Percentiles rank a stretch among this genome's conserved stretches.
Conservation (phyloP, 1,140 invertebrate genomes). For the Bathynomus jamesi region DNA sequence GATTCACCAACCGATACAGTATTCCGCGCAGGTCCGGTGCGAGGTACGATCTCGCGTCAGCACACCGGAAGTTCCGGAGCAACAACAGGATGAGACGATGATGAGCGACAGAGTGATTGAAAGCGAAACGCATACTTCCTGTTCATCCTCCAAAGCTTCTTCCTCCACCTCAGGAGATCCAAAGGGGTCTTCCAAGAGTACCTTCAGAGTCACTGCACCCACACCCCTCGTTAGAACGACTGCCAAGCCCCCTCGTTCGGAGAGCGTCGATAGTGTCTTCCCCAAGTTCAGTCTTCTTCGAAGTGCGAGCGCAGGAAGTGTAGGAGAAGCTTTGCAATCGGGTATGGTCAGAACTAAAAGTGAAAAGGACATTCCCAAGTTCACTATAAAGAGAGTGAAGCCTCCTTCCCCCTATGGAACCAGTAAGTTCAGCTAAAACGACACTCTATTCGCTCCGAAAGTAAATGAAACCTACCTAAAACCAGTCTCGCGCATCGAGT, state of each 20-base stretch:
- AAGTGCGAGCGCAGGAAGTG: constrained; percentile 34
- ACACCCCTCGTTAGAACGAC: constrained; percentile 13
- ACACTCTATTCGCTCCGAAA: too few species aligned
- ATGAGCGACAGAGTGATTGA: constrained; percentile 10
- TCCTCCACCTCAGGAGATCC: constrained; percentile 4
- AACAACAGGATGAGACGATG: background rate
- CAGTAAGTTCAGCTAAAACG: background rate
- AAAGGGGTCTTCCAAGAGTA: background rate
- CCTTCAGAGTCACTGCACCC: constrained; percentile 5
- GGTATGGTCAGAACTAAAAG: constrained; percentile 25
- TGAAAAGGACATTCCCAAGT: constrained; percentile 35
- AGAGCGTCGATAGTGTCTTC: constrained; percentile 5
- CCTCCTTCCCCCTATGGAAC: background rate
- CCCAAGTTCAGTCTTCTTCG: constrained; percentile 36
- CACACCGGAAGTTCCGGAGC: constrained; percentile 26
- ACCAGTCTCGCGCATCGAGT: too few species aligned
- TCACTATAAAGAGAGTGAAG: constrained; percentile 34
- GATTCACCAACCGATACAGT: constrained; percentile 34
- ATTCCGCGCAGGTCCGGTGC: constrained; percentile 33
- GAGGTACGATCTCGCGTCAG: constrained; percentile 33
- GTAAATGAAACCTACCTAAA: too few species aligned
- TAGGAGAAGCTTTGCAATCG: constrained; percentile 8
- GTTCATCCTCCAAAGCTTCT: constrained; percentile 13
- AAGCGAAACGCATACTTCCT: constrained; percentile 12
- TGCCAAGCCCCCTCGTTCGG: constrained; percentile 24